A percentile compares a stretch with the other conserved stretches of the same genome.
Conservation (phyloP, 2,113 vertebrate genomes). For the Bubo bubo region DNA sequence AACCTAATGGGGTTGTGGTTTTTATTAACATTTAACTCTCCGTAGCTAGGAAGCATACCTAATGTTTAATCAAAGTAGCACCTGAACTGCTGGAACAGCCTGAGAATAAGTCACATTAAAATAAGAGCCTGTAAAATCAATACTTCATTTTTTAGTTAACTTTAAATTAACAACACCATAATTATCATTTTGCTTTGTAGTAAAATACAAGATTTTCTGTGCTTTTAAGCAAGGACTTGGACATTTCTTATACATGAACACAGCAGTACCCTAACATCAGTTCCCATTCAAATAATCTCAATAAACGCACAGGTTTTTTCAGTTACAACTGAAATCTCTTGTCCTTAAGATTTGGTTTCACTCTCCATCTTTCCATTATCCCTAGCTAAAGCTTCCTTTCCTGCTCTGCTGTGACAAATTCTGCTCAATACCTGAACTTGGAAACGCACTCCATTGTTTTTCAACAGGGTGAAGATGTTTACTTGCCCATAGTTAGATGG, state of each 20-base stretch:
- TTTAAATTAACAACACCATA: neutral
- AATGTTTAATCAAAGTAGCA: neutral
- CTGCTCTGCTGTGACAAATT: neutral
- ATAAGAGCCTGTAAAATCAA: neutral
- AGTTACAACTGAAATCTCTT: neutral
- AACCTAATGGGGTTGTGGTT: fast-evolving
- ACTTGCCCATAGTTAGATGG: neutral
- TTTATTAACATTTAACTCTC: neutral
- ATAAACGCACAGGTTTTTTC: neutral
- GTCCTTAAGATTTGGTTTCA: neutral
- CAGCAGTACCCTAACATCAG: neutral
- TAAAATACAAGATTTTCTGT: neutral
- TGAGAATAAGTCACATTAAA: neutral
- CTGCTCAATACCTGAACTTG: neutral
- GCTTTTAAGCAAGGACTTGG: neutral
- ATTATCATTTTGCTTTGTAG: neutral
- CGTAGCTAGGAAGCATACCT: fast-evolving
- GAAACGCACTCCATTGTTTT: neutral
- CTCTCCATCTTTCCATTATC: neutral
- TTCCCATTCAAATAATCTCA: neutral
- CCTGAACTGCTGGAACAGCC: neutral
- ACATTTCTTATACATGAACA: neutral
- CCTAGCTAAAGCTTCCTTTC: neutral
- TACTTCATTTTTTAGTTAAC: neutral
- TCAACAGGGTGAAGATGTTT: neutral